phyloP scores from a whole-genome alignment of 2,888 invertebrate species.

The Petrolisthes manimaculis region DNA sequence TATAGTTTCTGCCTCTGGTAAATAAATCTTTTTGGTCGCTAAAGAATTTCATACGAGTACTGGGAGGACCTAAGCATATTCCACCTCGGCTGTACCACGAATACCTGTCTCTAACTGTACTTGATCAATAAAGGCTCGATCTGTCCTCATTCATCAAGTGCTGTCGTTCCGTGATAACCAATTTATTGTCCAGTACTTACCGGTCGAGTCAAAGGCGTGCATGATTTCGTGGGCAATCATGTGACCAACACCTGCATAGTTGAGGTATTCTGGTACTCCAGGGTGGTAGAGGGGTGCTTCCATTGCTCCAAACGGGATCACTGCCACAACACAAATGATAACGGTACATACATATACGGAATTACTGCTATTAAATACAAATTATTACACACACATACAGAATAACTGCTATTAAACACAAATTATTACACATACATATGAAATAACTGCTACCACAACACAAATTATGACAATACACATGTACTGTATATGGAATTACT shows the following conservation, averaged over 20 bases:
- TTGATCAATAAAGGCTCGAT: too few species aligned
- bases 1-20: too few species aligned
- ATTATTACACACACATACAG: not conserved
- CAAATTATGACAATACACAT: not conserved
- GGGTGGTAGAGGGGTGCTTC: constrained; percentile 38
- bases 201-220: constrained; percentile 56
- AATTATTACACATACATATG: not conserved
- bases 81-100: too few species aligned
- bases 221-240: constrained; percentile 58
- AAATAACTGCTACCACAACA: not conserved
- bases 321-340: constrained; percentile 16
- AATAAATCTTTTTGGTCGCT: too few species aligned
- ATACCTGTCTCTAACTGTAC: too few species aligned
- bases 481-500: constrained; percentile 41
- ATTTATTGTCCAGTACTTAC: constrained; percentile 32
- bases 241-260: constrained; percentile 57
- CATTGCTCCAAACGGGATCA: constrained; percentile 57
- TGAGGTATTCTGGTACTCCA: constrained; percentile 47
- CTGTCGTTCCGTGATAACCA: too few species aligned
- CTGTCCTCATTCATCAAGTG: too few species aligned
- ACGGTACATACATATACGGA: not conserved
- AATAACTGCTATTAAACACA: not conserved
- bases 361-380: not conserved
- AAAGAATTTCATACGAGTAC: too few species aligned
- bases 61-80: too few species aligned